Conservation (phyloP, 2,797 vertebrate genomes). For the Polyboroides typus region DNA sequence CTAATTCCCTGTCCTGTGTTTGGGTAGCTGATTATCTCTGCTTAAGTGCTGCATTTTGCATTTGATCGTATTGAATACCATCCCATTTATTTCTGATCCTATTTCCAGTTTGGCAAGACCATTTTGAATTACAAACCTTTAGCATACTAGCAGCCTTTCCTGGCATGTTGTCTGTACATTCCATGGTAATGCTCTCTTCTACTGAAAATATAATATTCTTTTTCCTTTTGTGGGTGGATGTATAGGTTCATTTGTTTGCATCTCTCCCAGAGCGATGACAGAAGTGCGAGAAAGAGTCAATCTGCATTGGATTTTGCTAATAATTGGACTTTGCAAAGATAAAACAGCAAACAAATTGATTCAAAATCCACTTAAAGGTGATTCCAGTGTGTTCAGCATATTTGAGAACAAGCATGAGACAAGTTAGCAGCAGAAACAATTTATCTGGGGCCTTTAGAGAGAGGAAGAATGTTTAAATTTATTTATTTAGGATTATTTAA, state of each 20-base stretch:
- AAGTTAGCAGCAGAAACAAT: neutral
- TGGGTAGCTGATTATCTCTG: neutral
- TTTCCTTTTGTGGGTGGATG: neutral
- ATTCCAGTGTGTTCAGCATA: neutral
- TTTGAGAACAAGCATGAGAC: neutral
- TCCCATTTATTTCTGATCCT: neutral
- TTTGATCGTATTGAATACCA: neutral
- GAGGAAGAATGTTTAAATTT: neutral
- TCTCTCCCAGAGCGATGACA: neutral
- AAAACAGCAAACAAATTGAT: neutral
- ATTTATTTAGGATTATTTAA: neutral
- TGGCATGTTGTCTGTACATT: neutral
- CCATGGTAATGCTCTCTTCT: neutral
- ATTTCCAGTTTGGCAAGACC: neutral
- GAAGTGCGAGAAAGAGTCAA: neutral
- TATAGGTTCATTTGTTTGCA: neutral
- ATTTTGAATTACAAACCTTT: neutral
- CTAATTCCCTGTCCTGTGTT: neutral
- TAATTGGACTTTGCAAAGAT: neutral
- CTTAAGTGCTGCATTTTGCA: neutral
- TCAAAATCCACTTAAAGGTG: neutral
- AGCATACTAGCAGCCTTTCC: neutral
- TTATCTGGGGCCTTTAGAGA: neutral
- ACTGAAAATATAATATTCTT: neutral
- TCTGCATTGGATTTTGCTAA: neutral